Base-by-base conservation (phyloP, 1,140 invertebrate genomes). In the Aphelenchoides fujianensis region DNA sequence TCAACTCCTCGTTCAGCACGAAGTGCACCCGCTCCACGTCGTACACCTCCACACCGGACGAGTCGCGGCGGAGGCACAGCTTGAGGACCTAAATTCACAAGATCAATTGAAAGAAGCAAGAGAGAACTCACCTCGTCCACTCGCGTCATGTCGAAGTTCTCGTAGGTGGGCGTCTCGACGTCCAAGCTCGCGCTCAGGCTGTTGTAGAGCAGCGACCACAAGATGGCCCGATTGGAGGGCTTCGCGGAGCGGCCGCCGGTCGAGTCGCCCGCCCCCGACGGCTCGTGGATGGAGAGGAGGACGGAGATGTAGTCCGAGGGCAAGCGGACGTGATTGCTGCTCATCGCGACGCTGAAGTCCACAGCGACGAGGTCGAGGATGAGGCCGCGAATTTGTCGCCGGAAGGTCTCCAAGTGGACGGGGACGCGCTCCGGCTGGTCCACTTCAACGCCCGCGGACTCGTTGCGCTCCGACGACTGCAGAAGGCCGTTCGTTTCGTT, bases 341-440 rank as follows among this genome's bases (percentile, higher is more conserved):
- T 66, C 63, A 66, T 66, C 1, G 63, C 63, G 16, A 66, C 63
- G 12, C 36, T n/a, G 63, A 66, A 66, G 7, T 66, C 63, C 19
- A 66, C 32, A 34, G 63, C 63, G 53, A 66, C 31, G 36, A 66
- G 53, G 23, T 66, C 27, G 32, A 66, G 32, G 32, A 66, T 35
- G 12, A 66, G 31, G n/a, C 63, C 63, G 16, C 63, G 55, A 59
- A 59, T 59, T 59, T 59, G 55, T 59, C 55, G 5, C 12, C 19
- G 5, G 55, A 59, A 59, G 28, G 55, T 59, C 7, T 5, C 55
- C 55, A 59, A 19, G 34, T 59, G 55, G 34, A 59, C 55, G 19
- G 55, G 19, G 5, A 59, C 55, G 7, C 55, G 5, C 5, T 59
- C 55, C 5, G n/a, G n/a, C n/a, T n/a, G n/a, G n/a, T n/a, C n/a